Percentiles rank a stretch among this genome's conserved stretches.
These are phyloP conservation scores for Leptopilina syphax DNA, from an alignment of 2,888 invertebrate species.

Conservation along the genomic window DNA sequence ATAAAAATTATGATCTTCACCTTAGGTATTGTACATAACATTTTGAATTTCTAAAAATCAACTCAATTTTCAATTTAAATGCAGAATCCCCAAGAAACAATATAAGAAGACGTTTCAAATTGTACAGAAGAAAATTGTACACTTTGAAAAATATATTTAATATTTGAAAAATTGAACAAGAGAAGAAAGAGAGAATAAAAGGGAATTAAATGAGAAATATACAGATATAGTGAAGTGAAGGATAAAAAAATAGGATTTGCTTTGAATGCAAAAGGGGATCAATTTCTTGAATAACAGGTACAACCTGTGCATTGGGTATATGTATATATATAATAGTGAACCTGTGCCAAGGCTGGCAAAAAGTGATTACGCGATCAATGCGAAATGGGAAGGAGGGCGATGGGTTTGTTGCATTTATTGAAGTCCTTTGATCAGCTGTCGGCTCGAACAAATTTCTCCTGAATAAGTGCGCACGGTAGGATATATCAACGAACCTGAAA, in stretches of 20 bases:
- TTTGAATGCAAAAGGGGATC: slow-evolving; percentile 6
- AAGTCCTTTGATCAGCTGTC: slow-evolving; percentile 39
- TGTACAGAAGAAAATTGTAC: neutral
- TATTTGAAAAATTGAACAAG: neutral
- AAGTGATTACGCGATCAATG: slow-evolving; percentile 38
- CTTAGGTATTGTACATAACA: too few species aligned
- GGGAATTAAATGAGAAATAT: neutral
- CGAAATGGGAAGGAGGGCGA: slow-evolving; percentile 3
- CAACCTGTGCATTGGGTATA: neutral
- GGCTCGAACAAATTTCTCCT: slow-evolving; percentile 26
- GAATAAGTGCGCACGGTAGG: slow-evolving; percentile 14
- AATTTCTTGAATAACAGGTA: slow-evolving; percentile 30
- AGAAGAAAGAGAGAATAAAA: neutral
- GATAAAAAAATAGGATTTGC: neutral
- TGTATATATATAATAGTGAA: neutral
- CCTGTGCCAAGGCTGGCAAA: slow-evolving; percentile 29
- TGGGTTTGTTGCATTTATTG: slow-evolving; percentile 23
- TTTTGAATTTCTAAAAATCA: too few species aligned
- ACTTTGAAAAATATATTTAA: neutral
- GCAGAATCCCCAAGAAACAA: neutral
- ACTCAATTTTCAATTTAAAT: too few species aligned
- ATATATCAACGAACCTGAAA: slow-evolving; percentile 31
- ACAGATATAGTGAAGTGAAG: too few species aligned
- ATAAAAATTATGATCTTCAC: too few species aligned
- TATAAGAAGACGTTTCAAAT: neutral